These are phyloP conservation scores for Trinorchestia longiramus DNA, from an alignment of 1,140 invertebrate species.

Conservation along the genomic window DNA sequence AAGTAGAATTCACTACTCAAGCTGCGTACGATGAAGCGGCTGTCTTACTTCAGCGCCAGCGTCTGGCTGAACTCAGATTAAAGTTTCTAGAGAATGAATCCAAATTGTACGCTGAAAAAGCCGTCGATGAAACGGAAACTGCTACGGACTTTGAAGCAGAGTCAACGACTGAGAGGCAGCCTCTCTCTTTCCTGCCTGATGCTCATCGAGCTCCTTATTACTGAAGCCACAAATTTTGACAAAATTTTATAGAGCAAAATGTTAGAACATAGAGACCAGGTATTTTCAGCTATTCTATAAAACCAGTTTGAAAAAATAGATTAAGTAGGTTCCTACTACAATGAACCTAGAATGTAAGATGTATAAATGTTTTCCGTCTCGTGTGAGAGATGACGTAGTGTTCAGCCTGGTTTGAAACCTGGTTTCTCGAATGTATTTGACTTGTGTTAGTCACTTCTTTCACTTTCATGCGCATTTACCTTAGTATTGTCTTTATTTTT, in stretches of 20 bases:
- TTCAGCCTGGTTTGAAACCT: neutral
- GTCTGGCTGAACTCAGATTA: neutral
- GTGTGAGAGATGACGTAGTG: neutral
- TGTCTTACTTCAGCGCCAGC: neutral
- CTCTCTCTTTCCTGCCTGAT: neutral
- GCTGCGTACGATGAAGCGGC: neutral
- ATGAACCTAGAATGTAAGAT: no score
- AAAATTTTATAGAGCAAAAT: no score
- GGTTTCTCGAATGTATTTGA: neutral
- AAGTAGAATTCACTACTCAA: neutral
- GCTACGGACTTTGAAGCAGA: neutral
- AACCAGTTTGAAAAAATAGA: no score
- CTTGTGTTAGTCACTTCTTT: neutral
- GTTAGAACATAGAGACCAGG: no score
- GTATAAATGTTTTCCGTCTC: neutral
- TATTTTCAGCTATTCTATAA: no score
- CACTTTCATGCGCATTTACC: no score
- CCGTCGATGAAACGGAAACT: neutral
- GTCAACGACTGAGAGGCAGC: neutral
- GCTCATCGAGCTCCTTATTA: neutral
- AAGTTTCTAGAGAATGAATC: neutral
- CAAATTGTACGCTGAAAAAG: neutral
- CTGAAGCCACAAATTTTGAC: neutral
- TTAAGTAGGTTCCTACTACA: no score
- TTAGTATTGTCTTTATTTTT: no score